Conservation (phyloP, 2,888 invertebrate species). For the Lucinisca nassula region DNA sequence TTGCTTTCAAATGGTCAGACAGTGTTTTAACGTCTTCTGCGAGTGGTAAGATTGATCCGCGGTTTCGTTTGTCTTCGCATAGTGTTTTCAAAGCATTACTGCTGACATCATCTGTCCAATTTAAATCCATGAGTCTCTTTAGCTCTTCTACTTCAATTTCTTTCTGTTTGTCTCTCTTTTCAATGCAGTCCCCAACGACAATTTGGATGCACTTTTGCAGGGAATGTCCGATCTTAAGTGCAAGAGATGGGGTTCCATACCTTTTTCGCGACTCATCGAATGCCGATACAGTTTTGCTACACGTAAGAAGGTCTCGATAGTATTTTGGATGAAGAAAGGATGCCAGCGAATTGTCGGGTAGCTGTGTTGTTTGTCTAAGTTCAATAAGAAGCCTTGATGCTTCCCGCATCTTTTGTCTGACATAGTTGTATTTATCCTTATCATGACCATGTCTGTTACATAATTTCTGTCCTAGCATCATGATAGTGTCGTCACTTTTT, state of each 20-base stretch:
- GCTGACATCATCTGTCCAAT: background rate
- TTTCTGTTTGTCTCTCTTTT: background rate
- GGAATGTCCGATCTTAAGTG: background rate
- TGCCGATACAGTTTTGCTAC: background rate
- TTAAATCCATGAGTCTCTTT: background rate
- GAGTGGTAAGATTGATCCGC: background rate
- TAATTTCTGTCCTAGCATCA: background rate
- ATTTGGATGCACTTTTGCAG: background rate
- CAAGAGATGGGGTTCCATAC: background rate
- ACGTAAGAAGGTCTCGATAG: background rate
- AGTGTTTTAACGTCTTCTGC: background rate
- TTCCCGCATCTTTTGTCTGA: slow-evolving; percentile 8
- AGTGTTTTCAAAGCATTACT: background rate
- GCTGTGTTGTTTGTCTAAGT: background rate
- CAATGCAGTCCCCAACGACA: background rate
- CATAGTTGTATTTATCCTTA: background rate
- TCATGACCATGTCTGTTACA: background rate
- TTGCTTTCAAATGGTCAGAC: background rate
- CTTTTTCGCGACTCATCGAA: background rate
- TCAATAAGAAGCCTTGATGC: background rate
- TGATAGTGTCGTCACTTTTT: background rate
- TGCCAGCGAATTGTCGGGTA: background rate
- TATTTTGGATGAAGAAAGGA: background rate
- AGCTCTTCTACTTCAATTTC: background rate
- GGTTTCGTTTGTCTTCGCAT: background rate